These are phyloP conservation scores for Hypolimnas misippus DNA, from an alignment of 2,888 invertebrate genomes.

Conservation along the genomic window DNA sequence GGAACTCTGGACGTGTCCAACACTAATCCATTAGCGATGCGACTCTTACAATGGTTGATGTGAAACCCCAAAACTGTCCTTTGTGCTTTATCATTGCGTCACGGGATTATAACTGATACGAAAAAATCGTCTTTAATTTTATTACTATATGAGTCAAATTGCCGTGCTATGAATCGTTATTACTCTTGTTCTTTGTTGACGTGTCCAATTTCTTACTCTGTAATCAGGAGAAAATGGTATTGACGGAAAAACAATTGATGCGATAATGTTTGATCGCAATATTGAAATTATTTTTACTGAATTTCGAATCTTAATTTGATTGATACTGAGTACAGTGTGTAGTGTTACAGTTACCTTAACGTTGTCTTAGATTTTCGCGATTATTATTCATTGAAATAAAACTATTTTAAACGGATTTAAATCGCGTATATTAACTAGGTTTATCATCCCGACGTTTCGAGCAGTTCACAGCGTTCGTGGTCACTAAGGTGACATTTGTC, in stretches of 20 bases:
- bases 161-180: background rate
- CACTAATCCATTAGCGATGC: constrained; percentile 77
- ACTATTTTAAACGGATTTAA: too few species aligned
- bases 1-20: constrained; percentile 47
- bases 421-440: too few species aligned
- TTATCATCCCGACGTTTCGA: too few species aligned
- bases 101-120: constrained; percentile 32
- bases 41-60: constrained; percentile 67
- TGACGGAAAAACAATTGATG: background rate
- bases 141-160: background rate
- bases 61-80: constrained; percentile 42
- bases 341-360: too few species aligned
- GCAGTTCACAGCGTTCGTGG: too few species aligned
- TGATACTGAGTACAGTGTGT: too few species aligned
- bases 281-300: background rate
- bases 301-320: constrained; percentile 1
- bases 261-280: background rate
- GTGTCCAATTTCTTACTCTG: background rate
- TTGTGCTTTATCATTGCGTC: constrained; percentile 42
- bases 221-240: background rate
- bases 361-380: too few species aligned
- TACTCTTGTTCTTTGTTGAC: background rate
- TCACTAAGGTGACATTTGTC: too few species aligned
- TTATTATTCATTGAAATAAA: too few species aligned
- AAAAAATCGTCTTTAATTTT: background rate